A percentile compares a stretch with the other conserved stretches of the same genome.
Evolutionary conservation across 53 echinoderm and acorn worm genomes (phyloP).

Genomic region (Mesocentrotus franciscanus): DNA sequence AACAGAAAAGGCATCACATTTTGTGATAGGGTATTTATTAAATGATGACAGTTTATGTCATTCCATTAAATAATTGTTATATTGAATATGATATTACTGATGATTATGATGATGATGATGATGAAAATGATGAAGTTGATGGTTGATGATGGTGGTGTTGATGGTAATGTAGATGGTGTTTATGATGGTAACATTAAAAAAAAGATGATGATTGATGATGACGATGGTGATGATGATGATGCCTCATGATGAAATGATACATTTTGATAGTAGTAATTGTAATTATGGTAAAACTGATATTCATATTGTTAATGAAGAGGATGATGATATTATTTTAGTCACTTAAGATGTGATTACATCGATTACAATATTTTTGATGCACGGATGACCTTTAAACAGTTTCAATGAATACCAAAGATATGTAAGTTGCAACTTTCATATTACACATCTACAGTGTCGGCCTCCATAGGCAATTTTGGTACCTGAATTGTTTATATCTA

Average conservation of each 20-base stretch:
- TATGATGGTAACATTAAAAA: background rate
- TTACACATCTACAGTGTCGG: background rate
- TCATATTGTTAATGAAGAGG: no score
- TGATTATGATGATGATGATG: background rate
- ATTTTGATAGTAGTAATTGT: background rate
- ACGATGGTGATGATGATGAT: background rate
- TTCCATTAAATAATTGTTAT: background rate
- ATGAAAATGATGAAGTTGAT: background rate
- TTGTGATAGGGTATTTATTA: background rate
- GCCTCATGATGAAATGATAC: background rate
- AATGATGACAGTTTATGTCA: background rate
- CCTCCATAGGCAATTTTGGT: background rate
- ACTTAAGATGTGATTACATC: no score
- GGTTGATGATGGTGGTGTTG: background rate
- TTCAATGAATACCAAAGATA: background rate
- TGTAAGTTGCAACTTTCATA: background rate
- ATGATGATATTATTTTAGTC: no score
- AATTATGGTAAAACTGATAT: background rate
- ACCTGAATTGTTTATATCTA: no score
- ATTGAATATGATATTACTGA: background rate
- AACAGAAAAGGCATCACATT: background rate
- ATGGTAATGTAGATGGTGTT: background rate
- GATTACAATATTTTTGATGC: no score
- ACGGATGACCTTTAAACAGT: no score
- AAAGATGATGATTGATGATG: background rate